Evolutionary conservation across 2,113 vertebrate species (phyloP).

Genomic region (Vulpes vulpes): DNA sequence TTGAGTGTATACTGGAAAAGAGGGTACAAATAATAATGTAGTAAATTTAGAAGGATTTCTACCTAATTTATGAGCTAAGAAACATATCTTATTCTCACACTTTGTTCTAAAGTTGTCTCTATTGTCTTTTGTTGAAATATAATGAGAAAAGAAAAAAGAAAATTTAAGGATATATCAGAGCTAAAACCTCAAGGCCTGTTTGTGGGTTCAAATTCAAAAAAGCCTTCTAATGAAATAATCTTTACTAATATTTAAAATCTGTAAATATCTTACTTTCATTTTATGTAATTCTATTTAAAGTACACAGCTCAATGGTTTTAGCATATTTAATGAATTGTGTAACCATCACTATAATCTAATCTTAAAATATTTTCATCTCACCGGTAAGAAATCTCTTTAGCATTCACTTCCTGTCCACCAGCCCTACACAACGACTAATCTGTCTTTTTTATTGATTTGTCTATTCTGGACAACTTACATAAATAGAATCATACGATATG

Average conservation of each 20-base stretch:
- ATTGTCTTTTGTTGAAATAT: not conserved
- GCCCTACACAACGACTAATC: not conserved
- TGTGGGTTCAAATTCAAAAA: not conserved
- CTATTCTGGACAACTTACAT: not conserved
- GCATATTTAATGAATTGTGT: not conserved
- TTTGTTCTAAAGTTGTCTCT: not conserved
- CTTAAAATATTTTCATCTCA: conserved; percentile 16
- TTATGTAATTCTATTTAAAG: conserved; percentile 37
- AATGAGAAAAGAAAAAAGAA: not conserved
- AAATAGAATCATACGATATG: not conserved
- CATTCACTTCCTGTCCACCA: not conserved
- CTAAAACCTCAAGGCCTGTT: not conserved
- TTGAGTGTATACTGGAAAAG: not conserved
- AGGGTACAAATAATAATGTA: conserved; percentile 1
- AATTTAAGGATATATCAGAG: not conserved
- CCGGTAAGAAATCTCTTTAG: not conserved
- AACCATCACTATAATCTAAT: not conserved
- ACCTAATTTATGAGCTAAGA: conserved; percentile 26
- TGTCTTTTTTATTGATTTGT: not conserved
- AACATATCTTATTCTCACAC: not conserved
- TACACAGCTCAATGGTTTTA: not conserved
- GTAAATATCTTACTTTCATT: conserved; percentile 42
- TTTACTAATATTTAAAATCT: not conserved
- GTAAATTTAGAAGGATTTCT: conserved; percentile 9
- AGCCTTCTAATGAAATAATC: not conserved